phyloP scores from a whole-genome alignment of 2,113 vertebrate species.

The Eira barbara region DNA sequence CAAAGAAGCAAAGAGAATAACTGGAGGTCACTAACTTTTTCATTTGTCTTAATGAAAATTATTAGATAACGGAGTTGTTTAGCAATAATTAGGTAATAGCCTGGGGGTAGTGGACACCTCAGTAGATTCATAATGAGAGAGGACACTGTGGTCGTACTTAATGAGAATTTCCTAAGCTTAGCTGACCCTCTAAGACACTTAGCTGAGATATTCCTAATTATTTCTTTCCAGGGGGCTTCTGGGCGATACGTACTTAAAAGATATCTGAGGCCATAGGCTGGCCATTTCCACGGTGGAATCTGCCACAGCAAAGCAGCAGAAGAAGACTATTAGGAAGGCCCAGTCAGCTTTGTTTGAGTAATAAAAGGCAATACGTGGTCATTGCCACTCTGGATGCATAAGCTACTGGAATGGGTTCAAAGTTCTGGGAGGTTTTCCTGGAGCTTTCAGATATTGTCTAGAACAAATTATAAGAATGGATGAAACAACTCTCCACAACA shows the following conservation, averaged over 20 bases:
- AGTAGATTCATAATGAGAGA: constrained; percentile 28
- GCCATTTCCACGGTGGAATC: neutral
- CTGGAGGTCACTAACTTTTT: constrained; percentile 37
- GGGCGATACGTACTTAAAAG: neutral
- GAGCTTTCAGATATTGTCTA: neutral
- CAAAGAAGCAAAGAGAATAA: constrained; percentile 20
- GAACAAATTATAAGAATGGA: neutral
- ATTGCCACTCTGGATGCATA: neutral
- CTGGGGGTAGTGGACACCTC: neutral
- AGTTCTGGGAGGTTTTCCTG: neutral
- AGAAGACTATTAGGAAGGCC: neutral
- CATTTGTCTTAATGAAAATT: constrained; percentile 22
- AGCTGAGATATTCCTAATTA: neutral
- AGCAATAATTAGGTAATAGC: constrained; percentile 22
- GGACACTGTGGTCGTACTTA: neutral
- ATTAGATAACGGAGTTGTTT: constrained; percentile 8
- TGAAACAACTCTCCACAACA: neutral
- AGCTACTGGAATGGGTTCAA: neutral
- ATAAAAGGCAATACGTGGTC: neutral
- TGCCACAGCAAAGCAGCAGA: neutral
- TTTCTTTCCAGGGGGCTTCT: neutral
- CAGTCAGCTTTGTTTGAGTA: neutral
- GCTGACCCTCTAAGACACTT: neutral
- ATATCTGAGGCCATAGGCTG: neutral
- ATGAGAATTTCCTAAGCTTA: constrained; percentile 37